Percentiles rank a stretch among this genome's conserved stretches.
Conservation (phyloP, 23 tunicate species). For the Trididemnum miniatum region DNA sequence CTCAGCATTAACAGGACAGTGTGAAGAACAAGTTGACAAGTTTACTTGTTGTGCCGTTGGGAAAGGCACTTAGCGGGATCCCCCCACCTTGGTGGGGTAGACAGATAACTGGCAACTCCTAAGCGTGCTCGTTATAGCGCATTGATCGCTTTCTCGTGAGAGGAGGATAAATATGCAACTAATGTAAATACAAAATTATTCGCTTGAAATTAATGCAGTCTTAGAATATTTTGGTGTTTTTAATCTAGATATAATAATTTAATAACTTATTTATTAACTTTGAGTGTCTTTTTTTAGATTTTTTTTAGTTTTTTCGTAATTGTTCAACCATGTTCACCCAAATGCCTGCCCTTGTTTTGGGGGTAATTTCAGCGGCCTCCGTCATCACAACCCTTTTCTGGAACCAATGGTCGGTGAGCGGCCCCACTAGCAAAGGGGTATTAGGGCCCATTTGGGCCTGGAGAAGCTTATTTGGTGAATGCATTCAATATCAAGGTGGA, state of each 20-base stretch:
- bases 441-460: slow-evolving; percentile 57
- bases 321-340: neutral
- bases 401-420: slow-evolving; percentile 47
- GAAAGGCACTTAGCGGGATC: too few species aligned
- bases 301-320: neutral
- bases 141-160: too few species aligned
- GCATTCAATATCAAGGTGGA: slow-evolving; percentile 55
- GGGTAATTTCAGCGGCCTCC: slow-evolving; percentile 8
- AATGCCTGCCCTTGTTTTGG: slow-evolving; percentile 18
- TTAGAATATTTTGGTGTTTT: too few species aligned
- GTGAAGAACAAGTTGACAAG: too few species aligned
- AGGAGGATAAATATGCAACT: too few species aligned
- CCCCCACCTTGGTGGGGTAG: too few species aligned
- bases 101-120: too few species aligned
- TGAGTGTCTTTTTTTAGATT: neutral
- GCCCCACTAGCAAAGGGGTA: slow-evolving; percentile 24
- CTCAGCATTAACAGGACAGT: neutral
- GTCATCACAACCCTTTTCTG: slow-evolving; percentile 27
- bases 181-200: too few species aligned
- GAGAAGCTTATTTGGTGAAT: slow-evolving; percentile 53
- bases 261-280: neutral
- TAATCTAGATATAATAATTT: too few species aligned
- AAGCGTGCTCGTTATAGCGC: too few species aligned
- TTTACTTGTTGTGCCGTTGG: too few species aligned
- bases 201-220: too few species aligned